Evolutionary conservation across 1,140 invertebrate genomes (phyloP).

Genomic region (Rhynchophorus ferrugineus): DNA sequence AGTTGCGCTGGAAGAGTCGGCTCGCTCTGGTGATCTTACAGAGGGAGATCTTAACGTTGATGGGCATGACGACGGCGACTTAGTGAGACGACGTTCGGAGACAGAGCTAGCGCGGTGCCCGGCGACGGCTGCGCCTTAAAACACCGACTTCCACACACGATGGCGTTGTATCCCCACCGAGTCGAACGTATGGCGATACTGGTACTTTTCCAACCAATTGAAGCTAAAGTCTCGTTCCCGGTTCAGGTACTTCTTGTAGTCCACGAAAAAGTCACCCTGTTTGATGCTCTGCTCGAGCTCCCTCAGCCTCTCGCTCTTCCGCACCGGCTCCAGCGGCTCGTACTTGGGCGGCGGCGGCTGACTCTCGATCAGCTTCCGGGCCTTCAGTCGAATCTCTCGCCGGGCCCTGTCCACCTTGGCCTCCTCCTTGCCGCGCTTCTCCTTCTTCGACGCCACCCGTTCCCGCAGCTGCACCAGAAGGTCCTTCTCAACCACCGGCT

Average conservation of each 20-base stretch:
- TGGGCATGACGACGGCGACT: conserved; percentile 24
- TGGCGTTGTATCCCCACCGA: conserved; percentile 38
- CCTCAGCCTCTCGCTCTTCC: conserved; percentile 35
- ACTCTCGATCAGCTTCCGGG: conserved; percentile 27
- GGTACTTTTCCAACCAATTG: conserved; percentile 34
- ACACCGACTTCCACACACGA: conserved; percentile 37
- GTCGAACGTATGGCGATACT: conserved; percentile 34
- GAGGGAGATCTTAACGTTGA: conserved; percentile 50
- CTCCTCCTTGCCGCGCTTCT: conserved; percentile 36
- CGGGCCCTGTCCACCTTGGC: conserved; percentile 29
- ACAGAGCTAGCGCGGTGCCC: conserved; percentile 12
- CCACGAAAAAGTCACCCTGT: conserved; percentile 36
- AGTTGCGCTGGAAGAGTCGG: conserved; percentile 69
- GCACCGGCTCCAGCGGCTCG: conserved; percentile 35
- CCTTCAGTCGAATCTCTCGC: conserved; percentile 31
- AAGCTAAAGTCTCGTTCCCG: conserved; percentile 27
- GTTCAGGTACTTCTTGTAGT: conserved; percentile 35
- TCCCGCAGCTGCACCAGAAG: conserved; percentile 35
- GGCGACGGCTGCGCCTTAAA: conserved; percentile 26
- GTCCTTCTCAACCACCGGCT: conserved; percentile 35
- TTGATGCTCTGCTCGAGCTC: conserved; percentile 36
- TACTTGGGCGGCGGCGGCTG: conserved; percentile 28
- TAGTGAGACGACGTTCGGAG: conserved; percentile 1
- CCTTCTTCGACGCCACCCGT: conserved; percentile 32
- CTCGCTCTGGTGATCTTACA: conserved; percentile 75